phyloP scores from a whole-genome alignment of 2,888 invertebrate genomes.

The Folsomia manolachei region DNA sequence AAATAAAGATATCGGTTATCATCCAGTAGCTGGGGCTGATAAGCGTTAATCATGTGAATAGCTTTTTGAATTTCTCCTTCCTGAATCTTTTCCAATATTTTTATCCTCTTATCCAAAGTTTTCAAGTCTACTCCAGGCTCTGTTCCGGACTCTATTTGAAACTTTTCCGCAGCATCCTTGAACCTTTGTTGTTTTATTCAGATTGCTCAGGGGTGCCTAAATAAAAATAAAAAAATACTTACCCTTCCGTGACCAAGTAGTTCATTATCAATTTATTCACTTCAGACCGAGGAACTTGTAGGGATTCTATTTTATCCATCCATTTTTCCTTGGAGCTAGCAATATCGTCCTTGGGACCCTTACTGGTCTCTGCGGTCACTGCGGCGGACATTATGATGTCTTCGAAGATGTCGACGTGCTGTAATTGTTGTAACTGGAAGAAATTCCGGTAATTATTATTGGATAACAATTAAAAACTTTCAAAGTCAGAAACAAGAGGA shows the following conservation, averaged over 20 bases:
- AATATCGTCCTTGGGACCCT: constrained; percentile 31
- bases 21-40: constrained; percentile 91
- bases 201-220: neutral
- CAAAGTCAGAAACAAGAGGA: too few relatives aligned
- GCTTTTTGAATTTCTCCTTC: constrained; percentile 89
- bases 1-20: constrained; percentile 94
- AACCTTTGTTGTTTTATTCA: constrained; percentile 2
- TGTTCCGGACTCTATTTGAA: constrained; percentile 89
- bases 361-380: constrained; percentile 23
- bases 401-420: neutral
- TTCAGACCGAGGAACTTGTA: constrained; percentile 80
- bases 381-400: neutral
- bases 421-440: neutral
- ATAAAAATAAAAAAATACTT: constrained; percentile 58
- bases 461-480: too few relatives aligned
- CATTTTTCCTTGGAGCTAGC: constrained; percentile 65
- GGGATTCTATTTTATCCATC: constrained; percentile 68
- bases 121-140: constrained; percentile 74
- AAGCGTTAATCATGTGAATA: constrained; percentile 85
- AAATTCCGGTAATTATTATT: too few relatives aligned
- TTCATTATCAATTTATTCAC: constrained; percentile 99
- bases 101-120: constrained; percentile 84
- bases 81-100: constrained; percentile 90
- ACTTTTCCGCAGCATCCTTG: constrained; percentile 95
- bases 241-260: constrained; percentile 93